Percentiles rank a stretch among this genome's conserved stretches.
phyloP scores from a whole-genome alignment of 2,113 vertebrate genomes.

The Craseonycteris thonglongyai region DNA sequence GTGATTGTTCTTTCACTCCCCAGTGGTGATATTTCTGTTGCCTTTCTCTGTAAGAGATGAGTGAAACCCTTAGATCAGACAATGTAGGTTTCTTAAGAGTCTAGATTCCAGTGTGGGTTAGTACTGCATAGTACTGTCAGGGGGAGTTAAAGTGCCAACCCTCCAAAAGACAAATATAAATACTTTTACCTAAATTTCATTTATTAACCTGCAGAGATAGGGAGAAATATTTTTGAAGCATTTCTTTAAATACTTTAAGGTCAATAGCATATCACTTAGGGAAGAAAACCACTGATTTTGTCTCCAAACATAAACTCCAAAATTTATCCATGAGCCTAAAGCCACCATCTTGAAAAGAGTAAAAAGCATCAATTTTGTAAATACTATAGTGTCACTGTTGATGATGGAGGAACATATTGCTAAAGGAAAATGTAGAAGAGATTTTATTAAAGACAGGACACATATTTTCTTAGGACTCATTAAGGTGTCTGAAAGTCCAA shows the following conservation, averaged over 20 bases:
- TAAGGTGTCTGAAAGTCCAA: conserved; percentile 12
- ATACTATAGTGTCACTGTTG: not conserved
- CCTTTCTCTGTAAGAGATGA: not conserved
- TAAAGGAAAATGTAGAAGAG: not conserved
- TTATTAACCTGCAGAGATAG: not conserved
- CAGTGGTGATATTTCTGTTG: not conserved
- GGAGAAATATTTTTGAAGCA: conserved; percentile 26
- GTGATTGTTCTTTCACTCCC: not conserved
- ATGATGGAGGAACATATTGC: not conserved
- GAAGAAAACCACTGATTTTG: not conserved
- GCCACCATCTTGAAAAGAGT: not conserved
- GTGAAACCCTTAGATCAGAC: not conserved
- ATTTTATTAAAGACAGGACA: conserved; percentile 19
- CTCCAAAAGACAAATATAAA: not conserved
- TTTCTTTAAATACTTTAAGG: conserved; percentile 21
- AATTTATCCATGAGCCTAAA: not conserved
- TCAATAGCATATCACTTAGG: not conserved
- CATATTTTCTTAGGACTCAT: not conserved
- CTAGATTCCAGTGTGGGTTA: not conserved
- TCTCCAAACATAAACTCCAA: not conserved
- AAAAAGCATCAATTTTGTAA: not conserved
- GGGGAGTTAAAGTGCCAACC: not conserved
- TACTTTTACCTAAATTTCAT: conserved; percentile 23
- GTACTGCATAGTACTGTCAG: not conserved
- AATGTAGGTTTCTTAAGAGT: conserved; percentile 61